A percentile compares a stretch with the other conserved stretches of the same genome.
phyloP scores from a whole-genome alignment of 2,888 invertebrate species.

The Scaptomyza reducta region DNA sequence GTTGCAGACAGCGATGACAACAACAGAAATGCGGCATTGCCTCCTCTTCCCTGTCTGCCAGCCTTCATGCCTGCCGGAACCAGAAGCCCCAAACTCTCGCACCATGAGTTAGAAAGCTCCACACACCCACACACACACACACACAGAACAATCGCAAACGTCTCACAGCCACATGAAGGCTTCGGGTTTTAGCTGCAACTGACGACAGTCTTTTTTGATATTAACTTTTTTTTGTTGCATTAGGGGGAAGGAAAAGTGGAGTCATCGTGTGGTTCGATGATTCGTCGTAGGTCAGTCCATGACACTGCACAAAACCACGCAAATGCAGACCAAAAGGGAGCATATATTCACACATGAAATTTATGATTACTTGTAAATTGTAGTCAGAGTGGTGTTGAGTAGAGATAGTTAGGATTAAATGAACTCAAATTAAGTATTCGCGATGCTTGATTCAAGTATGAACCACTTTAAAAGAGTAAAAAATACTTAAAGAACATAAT shows the following conservation, averaged over 20 bases:
- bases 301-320: not conserved
- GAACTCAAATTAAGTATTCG: too few species aligned
- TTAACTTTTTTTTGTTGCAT: not conserved
- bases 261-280: not conserved
- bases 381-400: too few species aligned
- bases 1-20: conserved; percentile 31
- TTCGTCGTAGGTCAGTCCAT: not conserved
- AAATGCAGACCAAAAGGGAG: too few species aligned
- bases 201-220: conserved; percentile 21
- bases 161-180: conserved; percentile 10
- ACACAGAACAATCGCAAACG: too few species aligned
- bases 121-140: conserved; percentile 3
- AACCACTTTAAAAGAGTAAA: not conserved
- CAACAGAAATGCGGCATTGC: conserved; percentile 23
- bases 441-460: too few species aligned
- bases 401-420: too few species aligned
- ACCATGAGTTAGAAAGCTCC: conserved; percentile 24
- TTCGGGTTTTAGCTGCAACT: conserved; percentile 32
- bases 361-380: too few species aligned
- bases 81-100: conserved; percentile 35
- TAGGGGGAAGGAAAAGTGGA: not conserved
- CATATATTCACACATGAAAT: too few species aligned
- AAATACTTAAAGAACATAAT: not conserved
- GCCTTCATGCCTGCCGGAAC: conserved; percentile 40
- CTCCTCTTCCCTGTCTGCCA: too few species aligned